Base-by-base conservation (phyloP, 2,113 vertebrate species). In the Microcebus griseorufus region DNA sequence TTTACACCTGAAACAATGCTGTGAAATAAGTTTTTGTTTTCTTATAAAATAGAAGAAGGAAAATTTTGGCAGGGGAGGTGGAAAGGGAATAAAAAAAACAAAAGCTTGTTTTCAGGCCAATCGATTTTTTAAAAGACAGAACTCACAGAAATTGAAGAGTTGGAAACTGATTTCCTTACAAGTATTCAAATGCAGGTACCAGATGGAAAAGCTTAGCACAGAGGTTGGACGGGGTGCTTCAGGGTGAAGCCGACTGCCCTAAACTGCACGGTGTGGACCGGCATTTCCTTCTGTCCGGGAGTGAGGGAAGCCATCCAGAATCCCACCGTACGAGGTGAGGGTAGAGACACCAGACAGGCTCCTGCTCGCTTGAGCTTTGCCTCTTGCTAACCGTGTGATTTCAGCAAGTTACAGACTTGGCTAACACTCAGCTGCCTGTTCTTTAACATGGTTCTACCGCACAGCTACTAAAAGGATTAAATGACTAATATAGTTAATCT, bases 221-320 rank as follows among this genome's bases (percentile, higher is more conserved):
- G 10, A 29, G 17, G 12, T 20, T 1, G 0, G 1, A 5, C 3
- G 10, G 39, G 34, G 10, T 0, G 7, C 37, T 8, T 5, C 45
- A 2, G 18, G 9, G 53, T 18, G n/a, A 81, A 32, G 85, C 29
- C 0, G 0, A 11, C 20, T 2, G 58, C 17, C 16, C 32, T 8
- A 0, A 23, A 25, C 0, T 3, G 14, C 5, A 12, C 39, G 9
- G 7, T 8, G 53, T 25, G 29, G 13, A 53, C 34, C 32, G 1
- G 5, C 22, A 1, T 42, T 34, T 32, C 3, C 10, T 88, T 37
- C 48, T 37, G 27, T 75, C 70, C 27, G 18, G 27, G 58, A 25
- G 9, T 48, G 64, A 51, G 89, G 73, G 42, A 88, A 37, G 20
- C 18, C 55, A 27, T 8, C n/a, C 34, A 9, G 23, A 12, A 22